Conservation (phyloP, 2,113 vertebrate genomes). For the Cavia aperea region DNA sequence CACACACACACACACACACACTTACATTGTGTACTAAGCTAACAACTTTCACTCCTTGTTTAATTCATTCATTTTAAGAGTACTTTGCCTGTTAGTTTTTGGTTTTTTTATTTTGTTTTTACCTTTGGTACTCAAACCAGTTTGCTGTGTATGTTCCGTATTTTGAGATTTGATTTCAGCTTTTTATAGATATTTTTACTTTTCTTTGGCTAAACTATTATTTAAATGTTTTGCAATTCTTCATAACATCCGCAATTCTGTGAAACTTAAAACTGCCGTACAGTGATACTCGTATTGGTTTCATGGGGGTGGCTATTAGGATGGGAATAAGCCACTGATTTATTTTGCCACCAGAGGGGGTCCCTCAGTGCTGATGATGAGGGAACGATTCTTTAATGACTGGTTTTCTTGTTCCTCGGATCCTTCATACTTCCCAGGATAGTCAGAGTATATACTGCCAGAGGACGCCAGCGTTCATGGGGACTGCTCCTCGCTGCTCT, state of each 20-base stretch:
- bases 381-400: neutral
- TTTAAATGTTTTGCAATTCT: constrained; percentile 23
- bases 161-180: neutral
- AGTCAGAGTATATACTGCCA: neutral
- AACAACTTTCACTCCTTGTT: constrained; percentile 4
- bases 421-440: neutral
- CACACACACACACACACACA: too few relatives aligned
- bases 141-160: constrained; percentile 4
- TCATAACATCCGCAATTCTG: neutral
- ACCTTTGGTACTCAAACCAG: constrained; percentile 8
- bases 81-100: neutral
- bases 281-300: neutral
- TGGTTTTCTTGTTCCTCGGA: neutral
- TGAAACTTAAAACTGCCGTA: neutral
- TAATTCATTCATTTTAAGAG: constrained; percentile 25
- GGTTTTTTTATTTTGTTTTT: neutral
- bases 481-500: neutral
- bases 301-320: constrained; percentile 26
- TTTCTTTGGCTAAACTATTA: constrained; percentile 31
- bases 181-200: constrained; percentile 24
- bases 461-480: neutral
- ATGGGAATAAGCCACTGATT: constrained; percentile 8
- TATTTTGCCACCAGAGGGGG: neutral
- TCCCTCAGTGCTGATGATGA: neutral
- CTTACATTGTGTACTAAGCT: neutral